These are phyloP conservation scores for Cebus imitator DNA, from an alignment of 2,113 vertebrate species.

Conservation along the genomic window DNA sequence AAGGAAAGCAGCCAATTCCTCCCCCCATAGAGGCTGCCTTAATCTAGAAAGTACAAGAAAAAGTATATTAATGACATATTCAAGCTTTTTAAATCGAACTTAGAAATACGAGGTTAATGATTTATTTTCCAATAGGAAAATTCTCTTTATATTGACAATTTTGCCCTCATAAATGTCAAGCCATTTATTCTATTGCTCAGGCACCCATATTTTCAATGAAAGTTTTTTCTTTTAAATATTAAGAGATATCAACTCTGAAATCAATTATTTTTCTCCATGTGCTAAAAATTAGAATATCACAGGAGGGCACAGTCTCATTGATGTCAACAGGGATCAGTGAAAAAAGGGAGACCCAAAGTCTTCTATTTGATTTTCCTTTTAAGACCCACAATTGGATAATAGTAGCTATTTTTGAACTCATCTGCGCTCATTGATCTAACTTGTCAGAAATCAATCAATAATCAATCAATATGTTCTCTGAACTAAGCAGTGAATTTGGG, in stretches of 20 bases:
- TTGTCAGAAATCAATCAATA: slow-evolving; percentile 65
- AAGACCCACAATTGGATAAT: slow-evolving; percentile 48
- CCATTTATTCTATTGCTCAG: slow-evolving; percentile 87
- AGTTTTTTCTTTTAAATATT: slow-evolving; percentile 88
- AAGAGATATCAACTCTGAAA: slow-evolving; percentile 87
- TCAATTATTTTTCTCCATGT: slow-evolving; percentile 84
- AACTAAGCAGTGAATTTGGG: slow-evolving; percentile 55
- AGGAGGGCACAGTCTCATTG: slow-evolving; percentile 81
- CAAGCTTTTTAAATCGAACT: slow-evolving; percentile 79
- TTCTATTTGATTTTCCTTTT: slow-evolving; percentile 64
- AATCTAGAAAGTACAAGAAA: slow-evolving; percentile 61
- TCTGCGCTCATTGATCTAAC: slow-evolving; percentile 55
- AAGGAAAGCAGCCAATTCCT: neutral
- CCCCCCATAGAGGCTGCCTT: neutral
- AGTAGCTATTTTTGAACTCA: slow-evolving; percentile 57
- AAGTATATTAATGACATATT: slow-evolving; percentile 74
- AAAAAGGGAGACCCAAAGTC: slow-evolving; percentile 61
- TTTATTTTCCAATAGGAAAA: slow-evolving; percentile 88
- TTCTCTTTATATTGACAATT: slow-evolving; percentile 86
- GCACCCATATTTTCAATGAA: slow-evolving; percentile 86
- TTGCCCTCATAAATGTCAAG: slow-evolving; percentile 88
- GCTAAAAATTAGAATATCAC: slow-evolving; percentile 83
- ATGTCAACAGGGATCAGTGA: slow-evolving; percentile 79
- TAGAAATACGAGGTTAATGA: slow-evolving; percentile 84
- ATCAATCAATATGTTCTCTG: slow-evolving; percentile 63